Percentiles rank a stretch among this genome's conserved stretches.
These are phyloP conservation scores for Drosophila sp. DNA, from an alignment of 1,140 invertebrate genomes.

Conservation along the genomic window DNA sequence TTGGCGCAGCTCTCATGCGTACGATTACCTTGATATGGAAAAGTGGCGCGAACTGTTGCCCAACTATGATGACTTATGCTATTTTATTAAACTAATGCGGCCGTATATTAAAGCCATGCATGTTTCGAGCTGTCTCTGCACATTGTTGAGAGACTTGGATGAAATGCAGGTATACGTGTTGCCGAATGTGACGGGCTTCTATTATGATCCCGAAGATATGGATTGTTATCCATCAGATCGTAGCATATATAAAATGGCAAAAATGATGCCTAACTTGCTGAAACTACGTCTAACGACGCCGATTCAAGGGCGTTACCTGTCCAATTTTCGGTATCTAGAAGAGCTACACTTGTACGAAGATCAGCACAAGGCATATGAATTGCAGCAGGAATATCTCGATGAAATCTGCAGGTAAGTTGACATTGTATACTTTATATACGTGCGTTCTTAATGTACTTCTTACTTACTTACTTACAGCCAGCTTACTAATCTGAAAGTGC, in stretches of 20 bases:
- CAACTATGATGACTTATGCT: constrained; percentile 62
- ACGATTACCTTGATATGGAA: constrained; percentile 65
- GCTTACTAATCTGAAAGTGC: constrained; percentile 53
- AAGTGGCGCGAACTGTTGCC: constrained; percentile 66
- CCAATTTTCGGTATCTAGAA: constrained; percentile 61
- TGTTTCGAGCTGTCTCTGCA: constrained; percentile 63
- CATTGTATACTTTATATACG: background rate
- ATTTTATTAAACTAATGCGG: constrained; percentile 64
- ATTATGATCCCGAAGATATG: constrained; percentile 68
- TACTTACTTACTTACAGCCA: constrained; percentile 32
- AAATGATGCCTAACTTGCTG: constrained; percentile 64
- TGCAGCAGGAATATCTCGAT: constrained; percentile 69
- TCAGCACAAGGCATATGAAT: constrained; percentile 69
- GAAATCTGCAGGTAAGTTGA: constrained; percentile 61
- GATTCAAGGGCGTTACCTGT: constrained; percentile 64
- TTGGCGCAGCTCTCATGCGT: constrained; percentile 59
- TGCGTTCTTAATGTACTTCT: background rate
- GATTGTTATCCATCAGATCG: constrained; percentile 73
- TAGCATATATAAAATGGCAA: constrained; percentile 60
- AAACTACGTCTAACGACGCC: constrained; percentile 67
- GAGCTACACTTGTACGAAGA: constrained; percentile 75
- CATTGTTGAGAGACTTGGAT: constrained; percentile 64
- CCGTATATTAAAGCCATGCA: constrained; percentile 48
- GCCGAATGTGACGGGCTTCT: constrained; percentile 60
- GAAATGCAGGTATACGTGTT: constrained; percentile 68